phyloP scores from a whole-genome alignment of 2,113 vertebrate genomes.

The Hemichromis elongatus region DNA sequence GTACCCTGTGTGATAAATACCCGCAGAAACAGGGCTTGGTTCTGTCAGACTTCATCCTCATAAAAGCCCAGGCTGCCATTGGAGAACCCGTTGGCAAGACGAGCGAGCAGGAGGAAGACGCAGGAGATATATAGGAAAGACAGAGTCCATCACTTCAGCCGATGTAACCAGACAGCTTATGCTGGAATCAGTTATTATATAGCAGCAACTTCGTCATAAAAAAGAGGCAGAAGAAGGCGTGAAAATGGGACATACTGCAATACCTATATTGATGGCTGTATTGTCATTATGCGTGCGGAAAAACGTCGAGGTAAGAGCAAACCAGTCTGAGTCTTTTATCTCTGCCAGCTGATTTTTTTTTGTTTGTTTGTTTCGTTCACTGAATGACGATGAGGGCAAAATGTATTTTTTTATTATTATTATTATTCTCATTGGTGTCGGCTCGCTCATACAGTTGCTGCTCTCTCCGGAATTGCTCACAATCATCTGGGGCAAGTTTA shows the following conservation, averaged over 20 bases:
- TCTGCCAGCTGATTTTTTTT: neutral
- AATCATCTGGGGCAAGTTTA: conserved; percentile 39
- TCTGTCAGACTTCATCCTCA: conserved; percentile 54
- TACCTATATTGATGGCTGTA: conserved; percentile 62
- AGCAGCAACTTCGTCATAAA: conserved; percentile 17
- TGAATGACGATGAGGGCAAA: neutral
- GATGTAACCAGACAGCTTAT: conserved; percentile 49
- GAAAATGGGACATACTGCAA: conserved; percentile 70
- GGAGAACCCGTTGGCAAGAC: conserved; percentile 47
- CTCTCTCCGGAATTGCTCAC: conserved; percentile 3
- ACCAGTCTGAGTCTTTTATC: neutral
- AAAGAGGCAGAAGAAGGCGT: conserved; percentile 32
- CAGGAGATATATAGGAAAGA: conserved; percentile 48
- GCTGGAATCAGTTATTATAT: conserved; percentile 34
- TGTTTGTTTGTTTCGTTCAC: neutral
- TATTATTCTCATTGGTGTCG: neutral
- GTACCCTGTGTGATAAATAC: conserved; percentile 36
- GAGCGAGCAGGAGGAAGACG: conserved; percentile 52
- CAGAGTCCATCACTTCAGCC: conserved; percentile 48
- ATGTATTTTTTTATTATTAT: neutral
- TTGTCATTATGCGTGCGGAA: conserved; percentile 60
- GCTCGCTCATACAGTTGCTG: neutral
- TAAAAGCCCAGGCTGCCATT: conserved; percentile 53
- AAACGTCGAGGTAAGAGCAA: conserved; percentile 69
- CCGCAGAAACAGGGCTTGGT: conserved; percentile 74